A percentile compares a stretch with the other conserved stretches of the same genome.
These are phyloP conservation scores for Napeogenes sylphis DNA, from an alignment of 2,888 invertebrate species.

Conservation along the genomic window DNA sequence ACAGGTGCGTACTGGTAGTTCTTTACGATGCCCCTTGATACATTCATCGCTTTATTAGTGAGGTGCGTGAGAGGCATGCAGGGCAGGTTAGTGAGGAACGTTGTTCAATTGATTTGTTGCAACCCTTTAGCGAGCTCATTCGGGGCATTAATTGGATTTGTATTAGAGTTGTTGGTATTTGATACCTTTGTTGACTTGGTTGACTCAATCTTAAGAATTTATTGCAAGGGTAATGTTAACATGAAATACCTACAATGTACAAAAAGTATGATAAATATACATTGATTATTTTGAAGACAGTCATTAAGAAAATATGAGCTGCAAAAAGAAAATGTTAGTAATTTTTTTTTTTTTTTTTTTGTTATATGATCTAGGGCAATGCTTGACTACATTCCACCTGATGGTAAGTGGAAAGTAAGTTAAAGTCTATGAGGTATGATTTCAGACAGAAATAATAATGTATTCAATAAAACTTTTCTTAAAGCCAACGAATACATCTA, in stretches of 20 bases:
- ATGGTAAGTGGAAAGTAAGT: too few species aligned
- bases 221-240: neutral
- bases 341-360: too few species aligned
- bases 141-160: slow-evolving; percentile 2
- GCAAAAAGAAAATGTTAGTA: too few species aligned
- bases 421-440: too few species aligned
- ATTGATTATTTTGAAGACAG: neutral
- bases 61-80: slow-evolving; percentile 62
- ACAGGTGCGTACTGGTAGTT: slow-evolving; percentile 36
- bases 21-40: slow-evolving; percentile 51
- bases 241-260: too few species aligned
- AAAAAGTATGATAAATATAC: neutral
- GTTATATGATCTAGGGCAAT: too few species aligned
- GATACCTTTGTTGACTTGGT: neutral
- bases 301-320: too few species aligned
- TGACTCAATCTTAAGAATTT: slow-evolving; percentile 3
- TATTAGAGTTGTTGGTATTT: neutral
- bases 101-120: slow-evolving; percentile 27
- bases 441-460: too few species aligned
- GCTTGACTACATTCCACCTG: too few species aligned
- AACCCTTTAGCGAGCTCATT: slow-evolving; percentile 21
- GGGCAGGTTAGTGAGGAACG: slow-evolving; percentile 24
- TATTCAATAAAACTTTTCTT: too few species aligned
- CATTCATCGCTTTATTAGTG: slow-evolving; percentile 69
- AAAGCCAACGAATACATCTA: too few species aligned